Conservation (phyloP, 2,888 invertebrate species). For the Machimus atricapillus region DNA sequence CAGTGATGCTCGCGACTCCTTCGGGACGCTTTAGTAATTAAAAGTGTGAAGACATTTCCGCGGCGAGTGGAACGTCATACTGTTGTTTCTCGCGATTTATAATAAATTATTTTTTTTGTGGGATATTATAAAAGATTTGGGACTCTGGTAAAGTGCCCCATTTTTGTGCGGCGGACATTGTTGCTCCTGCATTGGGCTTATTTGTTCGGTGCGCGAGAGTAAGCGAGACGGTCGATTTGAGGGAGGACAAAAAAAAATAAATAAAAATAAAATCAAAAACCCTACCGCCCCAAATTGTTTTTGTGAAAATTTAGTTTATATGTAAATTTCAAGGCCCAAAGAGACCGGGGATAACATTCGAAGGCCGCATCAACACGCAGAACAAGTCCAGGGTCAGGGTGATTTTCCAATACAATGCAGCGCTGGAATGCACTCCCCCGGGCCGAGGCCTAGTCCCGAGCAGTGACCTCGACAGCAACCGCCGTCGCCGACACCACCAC, state of each 20-base stretch:
- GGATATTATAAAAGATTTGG: neutral
- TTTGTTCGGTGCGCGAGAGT: neutral
- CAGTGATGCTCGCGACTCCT: neutral
- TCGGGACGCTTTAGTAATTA: neutral
- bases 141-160: neutral
- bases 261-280: no score
- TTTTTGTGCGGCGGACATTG: slow-evolving; percentile 6
- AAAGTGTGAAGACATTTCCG: neutral
- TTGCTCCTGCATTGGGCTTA: neutral
- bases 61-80: neutral
- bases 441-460: neutral
- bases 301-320: slow-evolving; percentile 15
- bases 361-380: neutral
- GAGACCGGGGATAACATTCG: neutral
- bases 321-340: neutral
- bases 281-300: neutral
- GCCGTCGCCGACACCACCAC: no score
- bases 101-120: neutral
- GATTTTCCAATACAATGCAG: slow-evolving; percentile 1
- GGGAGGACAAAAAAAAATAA: neutral
- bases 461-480: neutral
- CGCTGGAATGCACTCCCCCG: neutral
- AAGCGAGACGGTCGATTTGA: neutral
- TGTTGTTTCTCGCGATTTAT: neutral
- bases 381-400: slow-evolving; percentile 26